phyloP scores from a whole-genome alignment of 2,888 invertebrate genomes.

The Platycheirus albimanus region DNA sequence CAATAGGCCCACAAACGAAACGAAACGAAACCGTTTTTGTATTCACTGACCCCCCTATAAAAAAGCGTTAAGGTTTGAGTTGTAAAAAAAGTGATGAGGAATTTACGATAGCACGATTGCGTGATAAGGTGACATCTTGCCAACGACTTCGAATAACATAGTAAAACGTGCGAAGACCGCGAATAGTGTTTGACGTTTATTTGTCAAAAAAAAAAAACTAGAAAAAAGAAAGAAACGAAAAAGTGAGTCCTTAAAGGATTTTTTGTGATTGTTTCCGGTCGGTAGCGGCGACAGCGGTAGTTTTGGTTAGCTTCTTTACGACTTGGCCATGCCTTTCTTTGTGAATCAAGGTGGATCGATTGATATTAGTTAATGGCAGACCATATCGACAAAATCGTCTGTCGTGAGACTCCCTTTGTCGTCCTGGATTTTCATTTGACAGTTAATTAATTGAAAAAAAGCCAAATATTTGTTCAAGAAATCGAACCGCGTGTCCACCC shows the following conservation, averaged over 20 bases:
- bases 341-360: constrained; percentile 67
- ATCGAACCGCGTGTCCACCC: constrained; percentile 26
- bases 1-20: background rate
- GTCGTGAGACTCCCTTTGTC: constrained; percentile 48
- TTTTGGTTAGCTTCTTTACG: constrained; percentile 48
- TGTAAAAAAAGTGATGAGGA: constrained; percentile 58
- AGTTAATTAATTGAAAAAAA: constrained; percentile 67
- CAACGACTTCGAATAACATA: constrained; percentile 29
- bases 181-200: constrained; percentile 37
- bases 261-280: constrained; percentile 50
- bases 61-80: constrained; percentile 25
- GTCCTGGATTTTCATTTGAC: constrained; percentile 53
- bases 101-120: constrained; percentile 71
- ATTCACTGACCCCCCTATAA: background rate
- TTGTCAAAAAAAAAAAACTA: constrained; percentile 17
- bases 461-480: constrained; percentile 48
- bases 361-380: constrained; percentile 62
- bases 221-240: background rate
- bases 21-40: background rate
- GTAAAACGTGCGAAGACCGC: constrained; percentile 42
- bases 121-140: constrained; percentile 73
- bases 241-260: constrained; percentile 51
- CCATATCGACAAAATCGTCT: constrained; percentile 14
- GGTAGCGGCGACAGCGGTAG: no score
- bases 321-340: constrained; percentile 64